phyloP scores from a whole-genome alignment of 2,797 vertebrate species.

The Rhinoraja longicauda region DNA sequence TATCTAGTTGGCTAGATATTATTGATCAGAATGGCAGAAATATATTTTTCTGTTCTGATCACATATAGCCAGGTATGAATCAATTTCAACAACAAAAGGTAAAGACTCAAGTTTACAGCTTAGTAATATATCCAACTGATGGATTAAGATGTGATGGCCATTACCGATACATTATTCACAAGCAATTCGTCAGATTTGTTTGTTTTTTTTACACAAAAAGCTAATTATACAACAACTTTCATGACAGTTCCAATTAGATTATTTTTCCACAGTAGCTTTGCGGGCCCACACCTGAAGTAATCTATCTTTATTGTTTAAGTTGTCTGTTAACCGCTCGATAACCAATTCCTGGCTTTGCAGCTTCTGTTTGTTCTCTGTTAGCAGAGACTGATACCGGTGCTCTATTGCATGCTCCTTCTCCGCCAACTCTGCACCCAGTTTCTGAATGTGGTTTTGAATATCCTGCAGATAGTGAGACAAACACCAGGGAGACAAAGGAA shows the following conservation, averaged over 20 bases:
- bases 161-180: neutral
- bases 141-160: neutral
- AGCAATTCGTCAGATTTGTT: neutral
- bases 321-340: slow-evolving; percentile 67
- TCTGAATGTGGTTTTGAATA: slow-evolving; percentile 83
- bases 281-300: slow-evolving; percentile 62
- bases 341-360: slow-evolving; percentile 68
- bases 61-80: neutral
- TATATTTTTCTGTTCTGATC: neutral
- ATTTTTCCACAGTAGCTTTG: neutral
- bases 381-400: slow-evolving; percentile 64
- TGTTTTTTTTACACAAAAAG: neutral
- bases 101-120: neutral
- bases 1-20: neutral
- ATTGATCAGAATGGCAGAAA: neutral
- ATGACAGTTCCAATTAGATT: neutral
- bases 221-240: neutral
- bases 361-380: slow-evolving; percentile 69
- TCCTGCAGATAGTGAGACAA: slow-evolving; percentile 61
- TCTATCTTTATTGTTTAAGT: slow-evolving; percentile 67
- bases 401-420: slow-evolving; percentile 72
- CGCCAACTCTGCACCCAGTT: slow-evolving; percentile 68
- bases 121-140: neutral
- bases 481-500: neutral
- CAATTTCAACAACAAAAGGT: neutral